Conservation (phyloP, 2,113 vertebrate species). For the Okapia johnstoni region DNA sequence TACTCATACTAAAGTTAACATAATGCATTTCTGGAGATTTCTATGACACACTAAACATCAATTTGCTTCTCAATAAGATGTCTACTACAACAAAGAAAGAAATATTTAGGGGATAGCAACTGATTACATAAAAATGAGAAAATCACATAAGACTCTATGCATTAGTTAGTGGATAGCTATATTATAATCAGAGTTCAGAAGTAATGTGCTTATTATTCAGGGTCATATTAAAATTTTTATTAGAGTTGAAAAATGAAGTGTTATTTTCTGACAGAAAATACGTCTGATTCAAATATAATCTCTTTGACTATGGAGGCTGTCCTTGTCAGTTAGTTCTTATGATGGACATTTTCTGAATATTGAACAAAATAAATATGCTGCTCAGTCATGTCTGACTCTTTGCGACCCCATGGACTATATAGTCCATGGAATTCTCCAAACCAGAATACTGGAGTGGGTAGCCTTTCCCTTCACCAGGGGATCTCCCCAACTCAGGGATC, state of each 20-base stretch:
- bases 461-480: background rate
- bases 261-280: background rate
- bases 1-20: background rate
- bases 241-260: background rate
- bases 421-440: background rate
- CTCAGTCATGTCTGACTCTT: background rate
- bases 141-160: background rate
- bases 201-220: background rate
- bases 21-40: background rate
- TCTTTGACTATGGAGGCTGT: background rate
- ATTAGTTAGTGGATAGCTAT: background rate
- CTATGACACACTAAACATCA: background rate
- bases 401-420: background rate
- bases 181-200: constrained; percentile 1
- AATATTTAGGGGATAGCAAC: background rate
- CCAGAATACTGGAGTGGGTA: background rate
- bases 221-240: background rate
- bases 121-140: background rate
- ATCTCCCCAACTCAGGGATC: background rate
- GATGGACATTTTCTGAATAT: background rate
- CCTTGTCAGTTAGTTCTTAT: background rate
- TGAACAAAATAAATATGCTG: background rate
- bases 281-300: background rate
- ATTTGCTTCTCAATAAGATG: background rate
- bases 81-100: background rate